Evolutionary conservation across 2,888 invertebrate species (phyloP).

Genomic region (Drosophila aldrichi): DNA sequence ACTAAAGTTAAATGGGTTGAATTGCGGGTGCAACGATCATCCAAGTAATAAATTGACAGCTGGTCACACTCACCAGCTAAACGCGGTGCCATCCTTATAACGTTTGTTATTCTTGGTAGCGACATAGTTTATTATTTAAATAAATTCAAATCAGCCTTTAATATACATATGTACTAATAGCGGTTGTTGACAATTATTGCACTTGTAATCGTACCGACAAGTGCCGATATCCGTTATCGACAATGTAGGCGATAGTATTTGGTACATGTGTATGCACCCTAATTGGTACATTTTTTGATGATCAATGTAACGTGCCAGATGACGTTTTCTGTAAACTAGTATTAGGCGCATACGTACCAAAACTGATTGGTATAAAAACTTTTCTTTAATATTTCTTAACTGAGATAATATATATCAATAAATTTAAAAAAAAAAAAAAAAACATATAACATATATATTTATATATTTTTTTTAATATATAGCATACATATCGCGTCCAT

Average conservation of each 20-base stretch:
- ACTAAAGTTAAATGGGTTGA: conserved; percentile 6
- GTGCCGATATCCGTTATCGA: conserved; percentile 8
- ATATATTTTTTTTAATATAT: no score
- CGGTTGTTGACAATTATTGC: conserved; percentile 26
- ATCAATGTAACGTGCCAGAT: not conserved
- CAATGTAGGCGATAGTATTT: not conserved
- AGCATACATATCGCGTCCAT: no score
- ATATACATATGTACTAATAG: conserved; percentile 25
- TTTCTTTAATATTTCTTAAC: no score
- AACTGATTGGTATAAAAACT: no score
- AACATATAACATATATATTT: no score
- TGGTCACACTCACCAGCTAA: conserved; percentile 36
- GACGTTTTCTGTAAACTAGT: not conserved
- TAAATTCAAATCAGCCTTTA: conserved; percentile 1
- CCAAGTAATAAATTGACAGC: not conserved
- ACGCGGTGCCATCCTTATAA: conserved; percentile 20
- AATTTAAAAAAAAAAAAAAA: no score
- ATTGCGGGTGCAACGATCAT: no score
- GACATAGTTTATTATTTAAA: conserved; percentile 32
- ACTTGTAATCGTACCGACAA: not conserved
- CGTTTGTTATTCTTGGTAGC: conserved; percentile 29
- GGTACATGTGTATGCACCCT: not conserved
- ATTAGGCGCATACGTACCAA: no score
- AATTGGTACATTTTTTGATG: not conserved
- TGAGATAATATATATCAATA: no score